A percentile compares a stretch with the other conserved stretches of the same genome.
Evolutionary conservation across 2,113 vertebrate species (phyloP).

Genomic region (Redunca redunca): DNA sequence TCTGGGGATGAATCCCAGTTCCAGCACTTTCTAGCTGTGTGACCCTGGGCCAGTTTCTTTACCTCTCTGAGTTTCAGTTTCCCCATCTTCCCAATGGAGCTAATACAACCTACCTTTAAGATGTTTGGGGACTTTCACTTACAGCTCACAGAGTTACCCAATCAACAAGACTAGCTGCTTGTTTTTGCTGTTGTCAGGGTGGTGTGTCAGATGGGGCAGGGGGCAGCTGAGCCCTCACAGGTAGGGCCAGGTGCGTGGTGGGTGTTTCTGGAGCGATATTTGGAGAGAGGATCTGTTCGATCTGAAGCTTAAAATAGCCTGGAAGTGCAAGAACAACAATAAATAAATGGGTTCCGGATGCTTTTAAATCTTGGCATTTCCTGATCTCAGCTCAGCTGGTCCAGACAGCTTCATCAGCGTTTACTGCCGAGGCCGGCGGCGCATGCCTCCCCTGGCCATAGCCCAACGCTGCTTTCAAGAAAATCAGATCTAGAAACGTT

Average conservation of each 20-base stretch:
- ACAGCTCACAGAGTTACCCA: background rate
- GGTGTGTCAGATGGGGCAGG: background rate
- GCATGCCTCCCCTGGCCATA: slow-evolving; percentile 46
- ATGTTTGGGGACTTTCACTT: background rate
- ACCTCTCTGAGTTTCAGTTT: background rate
- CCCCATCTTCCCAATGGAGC: background rate
- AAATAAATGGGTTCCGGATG: slow-evolving; percentile 69
- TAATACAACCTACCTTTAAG: background rate
- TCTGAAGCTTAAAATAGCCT: slow-evolving; percentile 63
- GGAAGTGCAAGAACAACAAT: slow-evolving; percentile 68
- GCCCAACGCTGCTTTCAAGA: slow-evolving; percentile 70
- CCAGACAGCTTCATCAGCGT: slow-evolving; percentile 67
- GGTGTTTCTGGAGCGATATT: background rate
- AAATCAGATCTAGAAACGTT: slow-evolving; percentile 70
- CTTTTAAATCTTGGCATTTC: slow-evolving; percentile 72
- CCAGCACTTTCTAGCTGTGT: background rate
- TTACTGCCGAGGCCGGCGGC: background rate
- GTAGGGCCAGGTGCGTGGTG: background rate
- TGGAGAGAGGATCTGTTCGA: slow-evolving; percentile 37
- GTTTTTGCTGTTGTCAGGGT: background rate
- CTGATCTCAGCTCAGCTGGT: slow-evolving; percentile 57
- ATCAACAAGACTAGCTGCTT: background rate
- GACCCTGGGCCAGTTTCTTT: background rate
- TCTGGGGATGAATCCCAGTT: background rate
- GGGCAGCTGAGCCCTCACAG: background rate